Evolutionary conservation across 2,888 invertebrate species (phyloP).

Genomic region (Eupithecia subumbrata): DNA sequence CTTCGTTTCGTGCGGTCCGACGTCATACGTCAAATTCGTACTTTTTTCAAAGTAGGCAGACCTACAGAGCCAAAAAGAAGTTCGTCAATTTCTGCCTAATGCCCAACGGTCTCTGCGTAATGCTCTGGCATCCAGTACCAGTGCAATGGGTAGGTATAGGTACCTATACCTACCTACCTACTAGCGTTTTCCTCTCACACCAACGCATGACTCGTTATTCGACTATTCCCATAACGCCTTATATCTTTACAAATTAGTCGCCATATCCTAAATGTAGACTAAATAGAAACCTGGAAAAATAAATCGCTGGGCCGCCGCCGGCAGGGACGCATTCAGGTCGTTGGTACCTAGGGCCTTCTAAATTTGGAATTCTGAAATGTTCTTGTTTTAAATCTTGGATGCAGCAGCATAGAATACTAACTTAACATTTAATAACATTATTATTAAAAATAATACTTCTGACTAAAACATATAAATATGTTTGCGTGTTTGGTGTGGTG

Average conservation of each 20-base stretch:
- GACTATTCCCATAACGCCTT: conserved; percentile 27
- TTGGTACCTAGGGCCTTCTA: not conserved
- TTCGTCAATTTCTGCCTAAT: too few species aligned
- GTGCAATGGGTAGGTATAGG: too few species aligned
- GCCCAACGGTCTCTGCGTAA: too few species aligned
- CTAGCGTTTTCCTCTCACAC: not conserved
- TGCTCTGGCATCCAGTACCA: too few species aligned
- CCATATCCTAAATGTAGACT: conserved; percentile 16
- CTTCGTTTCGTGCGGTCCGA: too few species aligned
- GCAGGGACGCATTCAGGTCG: conserved; percentile 11
- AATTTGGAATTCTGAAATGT: not conserved
- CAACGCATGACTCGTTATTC: not conserved
- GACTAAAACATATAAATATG: too few species aligned
- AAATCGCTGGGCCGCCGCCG: not conserved
- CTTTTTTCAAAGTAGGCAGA: too few species aligned
- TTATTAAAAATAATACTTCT: too few species aligned
- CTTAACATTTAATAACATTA: too few species aligned
- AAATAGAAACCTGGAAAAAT: not conserved
- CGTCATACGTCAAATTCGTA: too few species aligned
- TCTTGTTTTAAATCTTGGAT: not conserved
- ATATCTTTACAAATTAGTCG: conserved; percentile 23
- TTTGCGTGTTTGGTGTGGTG: too few species aligned
- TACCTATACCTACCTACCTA: too few species aligned
- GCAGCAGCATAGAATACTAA: not conserved
- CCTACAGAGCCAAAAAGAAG: not conserved